Evolutionary conservation across 2,113 vertebrate species (phyloP).

Genomic region (Oenanthe oenanthe): DNA sequence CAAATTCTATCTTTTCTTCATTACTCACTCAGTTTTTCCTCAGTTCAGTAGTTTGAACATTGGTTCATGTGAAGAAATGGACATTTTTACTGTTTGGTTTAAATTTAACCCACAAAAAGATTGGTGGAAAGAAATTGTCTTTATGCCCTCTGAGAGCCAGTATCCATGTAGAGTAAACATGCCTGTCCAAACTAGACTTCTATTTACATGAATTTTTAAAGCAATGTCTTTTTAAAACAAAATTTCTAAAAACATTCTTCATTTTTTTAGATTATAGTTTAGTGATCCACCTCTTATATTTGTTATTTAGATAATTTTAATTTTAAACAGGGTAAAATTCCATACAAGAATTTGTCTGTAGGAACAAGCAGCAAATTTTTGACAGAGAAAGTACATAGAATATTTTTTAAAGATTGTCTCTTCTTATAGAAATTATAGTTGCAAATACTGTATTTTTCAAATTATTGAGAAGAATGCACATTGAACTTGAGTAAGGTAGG

Average conservation of each 20-base stretch:
- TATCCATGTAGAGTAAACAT: background rate
- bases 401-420: background rate
- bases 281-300: background rate
- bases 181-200: background rate
- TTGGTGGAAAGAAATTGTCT: background rate
- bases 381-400: background rate
- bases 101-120: constrained; percentile 28
- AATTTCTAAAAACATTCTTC: background rate
- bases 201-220: background rate
- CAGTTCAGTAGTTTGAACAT: background rate
- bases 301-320: background rate
- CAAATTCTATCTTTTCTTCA: background rate
- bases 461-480: background rate
- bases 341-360: background rate
- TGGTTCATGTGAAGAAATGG: background rate
- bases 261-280: background rate
- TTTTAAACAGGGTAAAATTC: background rate
- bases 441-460: constrained; percentile 6
- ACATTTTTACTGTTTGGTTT: constrained; percentile 32
- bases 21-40: background rate
- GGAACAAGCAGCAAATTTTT: background rate
- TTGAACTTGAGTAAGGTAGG: background rate
- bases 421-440: constrained; percentile 18
- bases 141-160: background rate
- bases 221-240: background rate